phyloP scores from a whole-genome alignment of 2,888 invertebrate species.

The Tuta absoluta region DNA sequence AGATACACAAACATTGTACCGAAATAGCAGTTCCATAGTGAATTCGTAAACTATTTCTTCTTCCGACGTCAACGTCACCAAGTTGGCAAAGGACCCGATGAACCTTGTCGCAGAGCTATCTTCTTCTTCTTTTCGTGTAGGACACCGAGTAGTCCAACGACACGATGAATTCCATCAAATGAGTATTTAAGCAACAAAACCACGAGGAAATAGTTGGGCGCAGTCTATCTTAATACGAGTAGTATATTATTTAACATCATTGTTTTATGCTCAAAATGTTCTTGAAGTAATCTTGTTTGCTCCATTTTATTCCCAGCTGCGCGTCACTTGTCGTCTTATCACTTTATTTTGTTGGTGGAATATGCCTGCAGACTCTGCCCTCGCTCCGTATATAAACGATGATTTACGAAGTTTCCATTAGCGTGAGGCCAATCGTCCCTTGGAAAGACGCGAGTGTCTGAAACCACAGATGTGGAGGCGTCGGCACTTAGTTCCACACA shows the following conservation, averaged over 20 bases:
- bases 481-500: constrained; percentile 52
- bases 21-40: too few relatives aligned
- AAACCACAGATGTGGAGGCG: constrained; percentile 44
- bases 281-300: constrained; percentile 5
- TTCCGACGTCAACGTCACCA: too few relatives aligned
- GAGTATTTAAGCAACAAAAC: too few relatives aligned
- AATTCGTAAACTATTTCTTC: too few relatives aligned
- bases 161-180: too few relatives aligned
- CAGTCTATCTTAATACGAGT: not conserved
- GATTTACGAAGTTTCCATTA: constrained; percentile 41
- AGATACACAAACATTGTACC: too few relatives aligned
- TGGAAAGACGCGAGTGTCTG: constrained; percentile 42
- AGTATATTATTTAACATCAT: not conserved
- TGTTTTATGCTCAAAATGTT: not conserved
- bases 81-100: too few relatives aligned
- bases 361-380: constrained; percentile 15
- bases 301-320: constrained; percentile 3
- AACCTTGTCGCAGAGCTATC: too few relatives aligned
- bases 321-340: constrained; percentile 10
- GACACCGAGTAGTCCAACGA: too few relatives aligned
- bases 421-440: constrained; percentile 35
- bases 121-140: too few relatives aligned
- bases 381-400: constrained; percentile 35
- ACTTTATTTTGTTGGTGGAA: constrained; percentile 16
- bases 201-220: too few relatives aligned